Conservation (phyloP, 2,113 vertebrate genomes). For the Hymenochirus boettgeri region DNA sequence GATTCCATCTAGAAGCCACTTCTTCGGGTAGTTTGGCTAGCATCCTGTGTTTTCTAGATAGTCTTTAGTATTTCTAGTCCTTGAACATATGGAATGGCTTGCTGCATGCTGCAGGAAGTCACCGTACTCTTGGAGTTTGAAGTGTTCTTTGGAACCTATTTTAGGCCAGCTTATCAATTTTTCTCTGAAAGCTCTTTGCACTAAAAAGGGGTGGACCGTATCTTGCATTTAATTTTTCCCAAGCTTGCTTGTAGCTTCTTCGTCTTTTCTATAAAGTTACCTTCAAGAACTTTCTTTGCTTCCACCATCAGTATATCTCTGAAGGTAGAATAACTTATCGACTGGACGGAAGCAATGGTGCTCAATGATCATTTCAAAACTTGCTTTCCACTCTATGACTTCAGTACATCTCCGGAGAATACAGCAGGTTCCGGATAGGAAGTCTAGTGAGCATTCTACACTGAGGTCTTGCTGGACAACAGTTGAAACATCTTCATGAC, state of each 20-base stretch:
- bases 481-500: no score
- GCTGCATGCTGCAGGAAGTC: background rate
- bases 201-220: background rate
- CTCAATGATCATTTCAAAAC: background rate
- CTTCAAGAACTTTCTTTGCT: background rate
- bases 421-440: background rate
- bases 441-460: background rate
- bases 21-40: background rate
- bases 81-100: background rate
- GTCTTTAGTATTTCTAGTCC: background rate
- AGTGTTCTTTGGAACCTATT: background rate
- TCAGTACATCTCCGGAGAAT: background rate
- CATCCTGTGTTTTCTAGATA: background rate
- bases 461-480: no score
- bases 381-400: background rate
- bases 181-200: background rate
- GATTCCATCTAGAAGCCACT: background rate
- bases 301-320: background rate
- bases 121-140: background rate
- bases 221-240: background rate
- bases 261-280: background rate
- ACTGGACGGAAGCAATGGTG: background rate
- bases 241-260: background rate
- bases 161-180: background rate
- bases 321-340: constrained; percentile 1